Conservation (phyloP, 2,888 invertebrate species). For the Mechanitis mazaeus region DNA sequence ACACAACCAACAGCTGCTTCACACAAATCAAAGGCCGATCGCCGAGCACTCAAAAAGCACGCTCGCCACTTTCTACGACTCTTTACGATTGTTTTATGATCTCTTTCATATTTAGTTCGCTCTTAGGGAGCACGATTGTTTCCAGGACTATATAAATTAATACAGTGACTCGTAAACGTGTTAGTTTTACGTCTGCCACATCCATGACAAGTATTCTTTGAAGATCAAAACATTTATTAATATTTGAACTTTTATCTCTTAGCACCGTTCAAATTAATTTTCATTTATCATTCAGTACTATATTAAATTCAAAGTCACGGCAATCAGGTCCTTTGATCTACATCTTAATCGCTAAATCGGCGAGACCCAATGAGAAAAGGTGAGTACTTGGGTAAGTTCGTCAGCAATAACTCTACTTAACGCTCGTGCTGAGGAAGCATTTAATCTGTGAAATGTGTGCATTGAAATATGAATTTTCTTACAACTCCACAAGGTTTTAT, state of each 20-base stretch:
- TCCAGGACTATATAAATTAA: conserved; percentile 67
- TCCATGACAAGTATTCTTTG: conserved; percentile 61
- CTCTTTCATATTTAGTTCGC: conserved; percentile 64
- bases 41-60: conserved; percentile 55
- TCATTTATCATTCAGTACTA: conserved; percentile 42
- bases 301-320: conserved; percentile 34
- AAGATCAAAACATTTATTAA: conserved; percentile 48
- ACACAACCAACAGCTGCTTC: conserved; percentile 69
- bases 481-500: conserved; percentile 11
- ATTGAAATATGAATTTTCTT: conserved; percentile 15
- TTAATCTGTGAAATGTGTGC: conserved; percentile 15
- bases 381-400: conserved; percentile 38
- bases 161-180: conserved; percentile 58
- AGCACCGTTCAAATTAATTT: conserved; percentile 39
- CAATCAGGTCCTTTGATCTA: conserved; percentile 48
- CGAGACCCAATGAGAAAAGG: conserved; percentile 40
- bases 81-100: conserved; percentile 70
- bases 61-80: conserved; percentile 52
- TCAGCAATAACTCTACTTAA: conserved; percentile 60
- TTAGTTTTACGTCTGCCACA: conserved; percentile 53
- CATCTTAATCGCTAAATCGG: conserved; percentile 42
- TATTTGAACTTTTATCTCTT: conserved; percentile 58
- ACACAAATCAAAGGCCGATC: conserved; percentile 73
- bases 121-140: conserved; percentile 55
- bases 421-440: conserved; percentile 26